Base-by-base conservation (phyloP, 2,797 vertebrate species). In the Micrastur ruficollis region DNA sequence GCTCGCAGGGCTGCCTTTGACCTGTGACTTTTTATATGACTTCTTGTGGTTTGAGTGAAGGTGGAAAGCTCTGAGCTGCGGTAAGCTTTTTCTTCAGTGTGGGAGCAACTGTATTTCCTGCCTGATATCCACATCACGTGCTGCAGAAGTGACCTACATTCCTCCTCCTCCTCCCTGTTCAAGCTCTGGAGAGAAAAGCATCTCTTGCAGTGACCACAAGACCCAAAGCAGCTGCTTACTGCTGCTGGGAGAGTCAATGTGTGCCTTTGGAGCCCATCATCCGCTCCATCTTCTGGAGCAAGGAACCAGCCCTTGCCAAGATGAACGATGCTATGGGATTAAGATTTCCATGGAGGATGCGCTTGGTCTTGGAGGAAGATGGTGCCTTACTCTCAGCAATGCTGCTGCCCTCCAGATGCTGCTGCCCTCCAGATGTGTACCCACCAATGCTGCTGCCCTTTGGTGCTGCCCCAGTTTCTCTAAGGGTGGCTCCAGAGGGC, bases 31-130 rank as follows among this genome's bases (percentile, higher is more conserved):
- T 65, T 92, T 92, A 32, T 73, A 70, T 88, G 95, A 96, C 93
- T 96, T 62, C 81, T 96, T 96, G 96, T 97, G 96, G 96, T 96
- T 95, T 96, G 86, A 93, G 90, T 87, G 93, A 97, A 97, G 97
- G 88, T 96, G 95, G 95, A 96, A 96, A 89, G 93, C 88, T 96
- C 95, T 1, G 46, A 81, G 93, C 94, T 92, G 86, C 7, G 94
- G 93, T 94, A 61, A 97, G 94, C 82, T 96, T 95, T 96, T 97
- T 50, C 97, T 96, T 95, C 97, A 46, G 62, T 93, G 89, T 90
- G 95, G 91, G 90, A 97, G 97, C 96, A 96, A 92, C 96, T 96
- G 95, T 93, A 81, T 96, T 98, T 98, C 97, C 98, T 98, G 97
- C 97, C 97, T 55, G 55, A 81, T 90, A 47, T 73, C 73, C 0